phyloP scores from a whole-genome alignment of 2,797 vertebrate species.

The Erpetoichthys calabaricus region DNA sequence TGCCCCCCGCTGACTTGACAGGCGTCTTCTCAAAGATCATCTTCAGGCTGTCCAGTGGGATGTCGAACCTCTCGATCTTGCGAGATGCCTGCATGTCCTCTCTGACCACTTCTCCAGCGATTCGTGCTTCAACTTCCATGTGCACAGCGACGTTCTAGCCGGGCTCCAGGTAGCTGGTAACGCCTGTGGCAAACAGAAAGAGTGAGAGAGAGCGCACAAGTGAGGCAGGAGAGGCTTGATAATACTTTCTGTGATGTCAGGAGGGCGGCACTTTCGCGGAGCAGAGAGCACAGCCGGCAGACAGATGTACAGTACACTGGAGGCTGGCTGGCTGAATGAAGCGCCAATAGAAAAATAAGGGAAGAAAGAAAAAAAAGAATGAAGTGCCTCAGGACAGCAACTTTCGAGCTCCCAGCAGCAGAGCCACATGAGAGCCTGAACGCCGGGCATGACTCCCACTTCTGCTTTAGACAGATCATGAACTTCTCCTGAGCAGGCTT shows the following conservation, averaged over 20 bases:
- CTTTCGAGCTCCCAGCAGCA: not conserved
- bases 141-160: slow-evolving; percentile 43
- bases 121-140: slow-evolving; percentile 59
- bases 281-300: slow-evolving; percentile 5
- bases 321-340: slow-evolving; percentile 1
- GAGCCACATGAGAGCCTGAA: too few species aligned
- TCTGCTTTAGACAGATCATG: slow-evolving; percentile 3
- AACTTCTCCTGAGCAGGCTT: slow-evolving; percentile 7
- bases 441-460: slow-evolving; percentile 5
- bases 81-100: slow-evolving; percentile 39
- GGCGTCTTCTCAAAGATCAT: slow-evolving; percentile 56
- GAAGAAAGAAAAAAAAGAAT: slow-evolving; percentile 2
- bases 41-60: slow-evolving; percentile 51
- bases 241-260: slow-evolving; percentile 6
- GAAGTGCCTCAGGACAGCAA: slow-evolving; percentile 1
- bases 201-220: slow-evolving; percentile 13
- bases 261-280: not conserved
- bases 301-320: slow-evolving; percentile 2
- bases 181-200: slow-evolving; percentile 21
- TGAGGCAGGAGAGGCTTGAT: not conserved
- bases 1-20: not conserved
- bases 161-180: slow-evolving; percentile 16
- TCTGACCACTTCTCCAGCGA: slow-evolving; percentile 13
- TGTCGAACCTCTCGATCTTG: slow-evolving; percentile 45
- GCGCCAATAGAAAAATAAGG: not conserved